Evolutionary conservation across 2,797 vertebrate genomes (phyloP).

Genomic region (Crenuchus spilurus): DNA sequence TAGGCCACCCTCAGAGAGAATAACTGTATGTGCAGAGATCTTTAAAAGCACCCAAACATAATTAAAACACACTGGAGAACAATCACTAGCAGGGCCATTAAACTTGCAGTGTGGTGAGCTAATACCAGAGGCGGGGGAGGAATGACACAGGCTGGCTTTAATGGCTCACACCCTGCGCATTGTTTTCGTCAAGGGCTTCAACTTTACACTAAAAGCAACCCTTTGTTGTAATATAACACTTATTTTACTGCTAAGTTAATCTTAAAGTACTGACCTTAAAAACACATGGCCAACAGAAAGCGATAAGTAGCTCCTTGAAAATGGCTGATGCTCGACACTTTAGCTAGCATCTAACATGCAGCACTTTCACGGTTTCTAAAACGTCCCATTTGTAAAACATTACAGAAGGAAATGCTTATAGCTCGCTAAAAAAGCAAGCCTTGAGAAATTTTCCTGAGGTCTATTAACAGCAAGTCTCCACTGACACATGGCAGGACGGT

Average conservation of each 20-base stretch:
- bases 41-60: slow-evolving; percentile 50
- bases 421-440: neutral
- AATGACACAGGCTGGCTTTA: slow-evolving; percentile 26
- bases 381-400: neutral
- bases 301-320: slow-evolving; percentile 3
- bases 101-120: slow-evolving; percentile 16
- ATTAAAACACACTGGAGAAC: slow-evolving; percentile 45
- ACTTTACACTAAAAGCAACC: neutral
- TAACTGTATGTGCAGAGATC: slow-evolving; percentile 32
- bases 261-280: neutral
- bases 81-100: slow-evolving; percentile 42
- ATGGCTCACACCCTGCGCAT: neutral
- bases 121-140: slow-evolving; percentile 31
- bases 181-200: neutral
- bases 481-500: slow-evolving; percentile 29
- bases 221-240: too few species aligned
- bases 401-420: neutral
- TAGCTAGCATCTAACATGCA: neutral
- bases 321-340: slow-evolving; percentile 9
- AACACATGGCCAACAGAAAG: neutral
- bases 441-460: slow-evolving; percentile 10
- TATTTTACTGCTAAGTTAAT: too few species aligned
- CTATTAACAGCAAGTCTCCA: slow-evolving; percentile 21
- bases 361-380: slow-evolving; percentile 11
- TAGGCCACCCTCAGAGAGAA: slow-evolving; percentile 19